Percentiles rank a stretch among this genome's conserved stretches.
Conservation (phyloP, 1,140 invertebrate genomes). For the Diploscapter pachys region DNA sequence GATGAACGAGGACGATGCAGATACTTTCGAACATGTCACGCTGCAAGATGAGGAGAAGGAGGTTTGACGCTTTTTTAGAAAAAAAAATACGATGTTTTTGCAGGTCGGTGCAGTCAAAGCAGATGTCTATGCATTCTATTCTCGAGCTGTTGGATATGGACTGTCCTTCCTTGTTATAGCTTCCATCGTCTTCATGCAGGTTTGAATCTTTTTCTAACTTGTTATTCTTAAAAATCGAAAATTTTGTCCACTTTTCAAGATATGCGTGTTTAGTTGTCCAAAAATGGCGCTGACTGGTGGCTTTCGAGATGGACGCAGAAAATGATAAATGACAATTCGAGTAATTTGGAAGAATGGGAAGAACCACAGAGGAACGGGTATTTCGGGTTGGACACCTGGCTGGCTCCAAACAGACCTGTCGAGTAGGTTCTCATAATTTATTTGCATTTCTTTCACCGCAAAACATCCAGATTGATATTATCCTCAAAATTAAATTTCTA, state of each 20-base stretch:
- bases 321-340: neutral
- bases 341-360: neutral
- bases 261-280: conserved; percentile 62
- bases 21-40: conserved; percentile 2
- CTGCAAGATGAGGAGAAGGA: conserved; percentile 26
- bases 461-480: too few species aligned
- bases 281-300: conserved; percentile 87
- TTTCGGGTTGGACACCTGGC: too few species aligned
- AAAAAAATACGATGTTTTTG: neutral
- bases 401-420: too few species aligned
- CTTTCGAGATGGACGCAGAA: conserved; percentile 62
- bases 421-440: too few species aligned
- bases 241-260: too few species aligned
- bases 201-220: too few species aligned
- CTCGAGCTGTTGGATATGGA: conserved; percentile 72
- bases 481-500: too few species aligned
- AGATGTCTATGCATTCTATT: conserved; percentile 75
- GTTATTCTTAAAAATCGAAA: too few species aligned
- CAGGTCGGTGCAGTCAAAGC: conserved; percentile 60
- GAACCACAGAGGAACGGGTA: too few species aligned
- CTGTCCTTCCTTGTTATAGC: conserved; percentile 71
- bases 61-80: conserved; percentile 8
- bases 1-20: neutral
- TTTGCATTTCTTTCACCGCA: too few species aligned
- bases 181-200: conserved; percentile 65